Evolutionary conservation across 2,113 vertebrate genomes (phyloP).

Genomic region (Varanus salvator): DNA sequence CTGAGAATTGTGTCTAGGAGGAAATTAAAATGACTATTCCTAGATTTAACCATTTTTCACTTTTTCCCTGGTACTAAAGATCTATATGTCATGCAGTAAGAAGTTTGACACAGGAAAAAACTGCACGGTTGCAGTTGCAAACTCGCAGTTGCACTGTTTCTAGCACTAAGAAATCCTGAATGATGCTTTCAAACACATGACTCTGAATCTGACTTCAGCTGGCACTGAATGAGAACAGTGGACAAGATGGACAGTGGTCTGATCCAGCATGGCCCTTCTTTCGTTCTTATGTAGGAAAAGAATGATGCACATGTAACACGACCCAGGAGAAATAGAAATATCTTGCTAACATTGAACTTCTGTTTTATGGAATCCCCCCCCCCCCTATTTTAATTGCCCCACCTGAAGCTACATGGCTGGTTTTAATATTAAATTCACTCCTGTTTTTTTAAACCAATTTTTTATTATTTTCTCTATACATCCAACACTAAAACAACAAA

Average conservation of each 20-base stretch:
- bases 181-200: not conserved
- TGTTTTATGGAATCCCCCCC: not conserved
- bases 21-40: conserved; percentile 38
- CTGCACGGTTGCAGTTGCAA: not conserved
- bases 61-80: not conserved
- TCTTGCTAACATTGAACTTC: not conserved
- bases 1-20: conserved; percentile 34
- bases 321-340: not conserved
- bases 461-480: no score
- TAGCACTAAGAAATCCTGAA: not conserved
- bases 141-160: not conserved
- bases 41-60: conserved; percentile 21
- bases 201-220: not conserved
- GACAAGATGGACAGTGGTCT: no score
- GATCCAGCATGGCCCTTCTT: no score
- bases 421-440: not conserved
- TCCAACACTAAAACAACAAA: no score
- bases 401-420: not conserved
- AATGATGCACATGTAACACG: not conserved
- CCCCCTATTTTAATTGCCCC: no score
- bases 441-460: no score
- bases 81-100: not conserved
- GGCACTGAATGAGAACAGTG: no score
- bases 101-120: not conserved
- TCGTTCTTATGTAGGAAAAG: not conserved